Evolutionary conservation across 2,113 vertebrate genomes (phyloP).

Genomic region (Furnarius figulus): DNA sequence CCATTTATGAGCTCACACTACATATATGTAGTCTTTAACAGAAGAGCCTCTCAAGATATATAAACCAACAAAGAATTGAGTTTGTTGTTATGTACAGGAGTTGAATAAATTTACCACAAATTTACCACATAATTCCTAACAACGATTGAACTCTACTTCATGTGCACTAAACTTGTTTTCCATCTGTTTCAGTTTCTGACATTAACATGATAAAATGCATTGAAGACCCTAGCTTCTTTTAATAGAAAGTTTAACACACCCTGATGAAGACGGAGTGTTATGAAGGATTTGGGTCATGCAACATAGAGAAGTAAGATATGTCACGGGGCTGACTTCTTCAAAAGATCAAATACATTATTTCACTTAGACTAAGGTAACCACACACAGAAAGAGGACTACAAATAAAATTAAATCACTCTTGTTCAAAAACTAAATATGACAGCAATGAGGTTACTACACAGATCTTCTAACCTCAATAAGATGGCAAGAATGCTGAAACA

Average conservation of each 20-base stretch:
- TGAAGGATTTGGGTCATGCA: slow-evolving; percentile 4
- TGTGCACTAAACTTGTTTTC: not conserved
- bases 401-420: not conserved
- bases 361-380: not conserved
- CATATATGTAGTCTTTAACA: not conserved
- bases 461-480: not conserved
- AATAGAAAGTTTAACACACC: not conserved
- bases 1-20: not conserved
- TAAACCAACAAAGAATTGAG: not conserved
- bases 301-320: not conserved
- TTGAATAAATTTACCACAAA: not conserved
- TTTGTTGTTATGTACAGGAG: not conserved
- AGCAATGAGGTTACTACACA: not conserved
- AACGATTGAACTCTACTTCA: not conserved
- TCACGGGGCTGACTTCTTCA: not conserved
- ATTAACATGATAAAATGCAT: not conserved
- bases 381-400: not conserved
- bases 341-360: not conserved
- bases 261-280: not conserved
- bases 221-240: not conserved
- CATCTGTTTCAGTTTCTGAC: not conserved
- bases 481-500: not conserved
- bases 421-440: not conserved
- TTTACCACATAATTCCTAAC: not conserved
- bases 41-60: not conserved